Base-by-base conservation (phyloP, 1,140 invertebrate species). In the Sminthurinus signatus region DNA sequence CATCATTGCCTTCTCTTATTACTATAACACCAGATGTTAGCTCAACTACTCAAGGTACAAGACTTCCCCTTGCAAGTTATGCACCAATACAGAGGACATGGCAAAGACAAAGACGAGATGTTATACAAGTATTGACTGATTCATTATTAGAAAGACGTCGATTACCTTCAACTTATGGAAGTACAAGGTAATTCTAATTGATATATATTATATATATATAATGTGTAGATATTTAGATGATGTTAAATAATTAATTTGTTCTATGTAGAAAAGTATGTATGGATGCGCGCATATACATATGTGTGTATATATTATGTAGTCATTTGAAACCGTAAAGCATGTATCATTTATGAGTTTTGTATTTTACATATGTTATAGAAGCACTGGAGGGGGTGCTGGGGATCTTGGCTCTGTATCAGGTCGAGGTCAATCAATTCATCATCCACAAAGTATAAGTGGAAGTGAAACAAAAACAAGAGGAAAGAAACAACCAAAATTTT, bases 41-140 rank as follows among this genome's bases (percentile, higher is more conserved):
- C 14, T 62, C 63, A 23, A 55, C 60, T 10, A 55, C 58, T 15
- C 5, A 36, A 36, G 15, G 15, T 36, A 8, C 5, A 8, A 36
- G 64, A 21, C 56, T 59, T 25, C 63, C 68, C 1, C 48, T 65
- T 21, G 62, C 68, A 14, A 69, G 51, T 28, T 69, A 69, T 29
- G 43, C 64, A 15, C 64, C 68, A 1, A 69, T 67, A 59, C 59
- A 57, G 21, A 28, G 67, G 36, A 52, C 57, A 14, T 72, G 70
- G 70, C 67, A 69, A 56, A 44, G 70, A 36, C 69, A 67, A 48
- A 50, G 68, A 44, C 39, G 67, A 21, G 70, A 72, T 61, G 70
- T 72, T 21, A 21, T 72, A 3, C 67, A 69, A 67, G 70, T 67
- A 5, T 42, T 72, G 4, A 69, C 70, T 19, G 70, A 72, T 25